Base-by-base conservation (phyloP, 2,113 vertebrate species). In the Tautogolabrus adspersus region DNA sequence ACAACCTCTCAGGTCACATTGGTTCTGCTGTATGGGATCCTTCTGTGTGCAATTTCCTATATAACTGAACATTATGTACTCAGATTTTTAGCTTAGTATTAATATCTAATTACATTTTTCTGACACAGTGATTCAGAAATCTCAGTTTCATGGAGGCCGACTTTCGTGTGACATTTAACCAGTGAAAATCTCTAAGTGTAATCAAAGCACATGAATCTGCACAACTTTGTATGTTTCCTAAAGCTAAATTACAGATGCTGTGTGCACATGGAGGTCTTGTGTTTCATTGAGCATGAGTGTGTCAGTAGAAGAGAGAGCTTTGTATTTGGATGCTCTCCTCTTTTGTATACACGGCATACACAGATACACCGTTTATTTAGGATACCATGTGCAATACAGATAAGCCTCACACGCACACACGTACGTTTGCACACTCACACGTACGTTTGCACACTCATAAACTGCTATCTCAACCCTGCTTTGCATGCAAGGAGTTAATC, bases 401-500 rank as follows among this genome's bases (percentile, higher is more conserved):
- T 51, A n/a, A 11, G 4, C 47, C 22, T 1, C 16, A 16, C n/a
- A 59, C n/a, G n/a, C n/a, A n/a, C n/a, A n/a, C n/a, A n/a, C n/a
- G n/a, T n/a, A n/a, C n/a, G n/a, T n/a, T n/a, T n/a, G n/a, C n/a
- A n/a, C n/a, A n/a, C n/a, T n/a, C n/a, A n/a, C 44, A 30, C 6
- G 18, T 26, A 47, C 51, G 19, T 42, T 40, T 55, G 51, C 30
- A 61, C 46, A 60, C 19, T 55, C 19, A 65, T 18, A 51, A 51
- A 19, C 40, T 5, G 12, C 56, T 72, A 63, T 81, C 73, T 81
- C 58, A 37, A 19, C 63, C 52, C 66, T 75, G 49, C 55, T 72
- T 55, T 80, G 71, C 77, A 82, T 82, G 81, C 71, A 34, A 2
- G 15, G 47, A 83, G 64, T 76, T 83, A 9, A 79, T 59, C 47